A percentile compares a stretch with the other conserved stretches of the same genome.
phyloP scores from a whole-genome alignment of 2,113 vertebrate genomes.

The Dicentrarchus labrax region DNA sequence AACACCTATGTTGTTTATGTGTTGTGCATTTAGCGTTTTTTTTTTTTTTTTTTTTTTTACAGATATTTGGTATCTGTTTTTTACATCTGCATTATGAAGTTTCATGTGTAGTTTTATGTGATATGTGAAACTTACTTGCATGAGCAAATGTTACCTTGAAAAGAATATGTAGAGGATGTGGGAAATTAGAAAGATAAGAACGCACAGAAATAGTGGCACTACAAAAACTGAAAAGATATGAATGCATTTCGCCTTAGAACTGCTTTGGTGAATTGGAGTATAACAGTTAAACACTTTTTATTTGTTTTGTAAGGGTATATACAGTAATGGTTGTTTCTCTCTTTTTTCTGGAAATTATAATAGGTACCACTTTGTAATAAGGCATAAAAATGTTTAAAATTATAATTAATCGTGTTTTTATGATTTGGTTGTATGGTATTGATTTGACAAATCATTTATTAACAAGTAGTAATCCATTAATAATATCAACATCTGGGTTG shows the following conservation, averaged over 20 bases:
- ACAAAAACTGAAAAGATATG: neutral
- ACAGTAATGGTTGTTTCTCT: neutral
- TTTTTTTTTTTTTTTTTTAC: no score
- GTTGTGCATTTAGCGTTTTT: neutral
- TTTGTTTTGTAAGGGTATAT: neutral
- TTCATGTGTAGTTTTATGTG: no score
- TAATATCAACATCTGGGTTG: neutral
- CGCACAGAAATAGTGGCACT: neutral
- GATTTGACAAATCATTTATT: neutral
- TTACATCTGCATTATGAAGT: no score
- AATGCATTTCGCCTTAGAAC: neutral
- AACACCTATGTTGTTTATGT: neutral
- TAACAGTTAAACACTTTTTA: neutral
- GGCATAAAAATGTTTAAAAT: neutral
- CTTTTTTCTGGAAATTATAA: neutral
- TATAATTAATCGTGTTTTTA: no score
- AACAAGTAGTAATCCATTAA: neutral
- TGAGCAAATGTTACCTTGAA: neutral
- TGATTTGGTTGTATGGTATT: no score
- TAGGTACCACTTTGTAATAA: neutral
- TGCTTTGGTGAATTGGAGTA: no score
- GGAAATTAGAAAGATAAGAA: constrained; percentile 4
- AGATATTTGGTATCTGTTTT: no score
- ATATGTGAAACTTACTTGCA: neutral
- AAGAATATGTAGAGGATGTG: constrained; percentile 20